Evolutionary conservation across 1,140 invertebrate species (phyloP).

Genomic region (Thaumatotibia leucotreta): DNA sequence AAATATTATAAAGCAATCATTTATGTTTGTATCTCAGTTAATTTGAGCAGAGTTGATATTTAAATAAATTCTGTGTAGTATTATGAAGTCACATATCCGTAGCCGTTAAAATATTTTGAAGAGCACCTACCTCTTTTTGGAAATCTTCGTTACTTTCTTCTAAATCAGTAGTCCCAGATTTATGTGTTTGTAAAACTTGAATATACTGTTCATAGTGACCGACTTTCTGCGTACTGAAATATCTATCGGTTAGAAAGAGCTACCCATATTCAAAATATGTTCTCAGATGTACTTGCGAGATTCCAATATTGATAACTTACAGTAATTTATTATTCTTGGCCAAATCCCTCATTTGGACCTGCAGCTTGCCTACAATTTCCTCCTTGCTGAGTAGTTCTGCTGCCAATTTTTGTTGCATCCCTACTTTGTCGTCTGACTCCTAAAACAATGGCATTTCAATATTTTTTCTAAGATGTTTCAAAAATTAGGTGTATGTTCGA

Average conservation of each 20-base stretch:
- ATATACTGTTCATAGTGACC: conserved; percentile 65
- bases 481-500: background rate
- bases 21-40: background rate
- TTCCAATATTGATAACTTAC: conserved; percentile 29
- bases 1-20: too few species aligned
- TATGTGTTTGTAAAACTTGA: conserved; percentile 48
- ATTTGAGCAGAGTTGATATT: too few species aligned
- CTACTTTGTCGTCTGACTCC: conserved; percentile 62
- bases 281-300: background rate
- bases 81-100: too few species aligned
- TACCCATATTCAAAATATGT: too few species aligned
- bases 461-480: background rate
- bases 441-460: conserved; percentile 26
- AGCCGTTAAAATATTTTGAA: too few species aligned
- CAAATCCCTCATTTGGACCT: conserved; percentile 58
- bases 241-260: background rate
- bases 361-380: conserved; percentile 63
- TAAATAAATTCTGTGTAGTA: too few species aligned
- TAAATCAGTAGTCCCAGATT: conserved; percentile 37
- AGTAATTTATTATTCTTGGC: conserved; percentile 63
- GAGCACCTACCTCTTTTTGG: conserved; percentile 67
- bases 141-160: conserved; percentile 58
- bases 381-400: conserved; percentile 61
- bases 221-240: conserved; percentile 64
- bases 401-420: conserved; percentile 63